These are phyloP conservation scores for Beris morrisii DNA, from an alignment of 2,888 invertebrate genomes.

Conservation along the genomic window DNA sequence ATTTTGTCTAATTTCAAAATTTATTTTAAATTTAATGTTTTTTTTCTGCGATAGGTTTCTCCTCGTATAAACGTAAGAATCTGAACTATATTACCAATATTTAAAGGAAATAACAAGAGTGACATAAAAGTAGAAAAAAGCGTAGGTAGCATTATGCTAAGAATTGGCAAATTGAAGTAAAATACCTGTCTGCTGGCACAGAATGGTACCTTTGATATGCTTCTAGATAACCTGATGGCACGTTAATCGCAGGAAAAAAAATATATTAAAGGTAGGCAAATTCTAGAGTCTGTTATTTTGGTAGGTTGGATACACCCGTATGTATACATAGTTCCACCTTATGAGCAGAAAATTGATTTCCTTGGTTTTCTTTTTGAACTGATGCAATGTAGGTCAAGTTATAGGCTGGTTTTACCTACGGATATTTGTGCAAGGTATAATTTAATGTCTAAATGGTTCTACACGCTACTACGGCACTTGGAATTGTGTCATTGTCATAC, in stretches of 20 bases:
- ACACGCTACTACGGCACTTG: neutral
- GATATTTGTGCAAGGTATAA: neutral
- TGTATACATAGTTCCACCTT: neutral
- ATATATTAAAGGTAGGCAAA: no score
- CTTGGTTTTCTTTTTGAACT: neutral
- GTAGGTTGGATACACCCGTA: neutral
- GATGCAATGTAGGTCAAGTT: slow-evolving; percentile 33
- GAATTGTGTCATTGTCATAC: slow-evolving; percentile 24
- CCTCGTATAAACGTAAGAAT: no score
- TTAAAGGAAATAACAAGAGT: no score
- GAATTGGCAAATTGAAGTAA: no score
- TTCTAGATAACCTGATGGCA: slow-evolving; percentile 14
- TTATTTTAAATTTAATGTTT: no score
- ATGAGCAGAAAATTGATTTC: slow-evolving; percentile 27
- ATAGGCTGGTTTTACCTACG: neutral
- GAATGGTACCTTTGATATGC: slow-evolving; percentile 23
- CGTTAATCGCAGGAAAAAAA: neutral
- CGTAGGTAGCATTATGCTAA: no score
- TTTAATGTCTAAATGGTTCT: neutral
- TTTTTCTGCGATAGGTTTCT: no score
- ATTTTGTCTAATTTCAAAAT: no score
- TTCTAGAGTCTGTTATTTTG: neutral
- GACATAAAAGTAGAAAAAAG: no score
- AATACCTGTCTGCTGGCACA: slow-evolving; percentile 22
- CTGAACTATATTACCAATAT: no score